Percentiles rank a stretch among this genome's conserved stretches.
Conservation (phyloP, 2,797 vertebrate species). For the Enteromius thamalakanensis region DNA sequence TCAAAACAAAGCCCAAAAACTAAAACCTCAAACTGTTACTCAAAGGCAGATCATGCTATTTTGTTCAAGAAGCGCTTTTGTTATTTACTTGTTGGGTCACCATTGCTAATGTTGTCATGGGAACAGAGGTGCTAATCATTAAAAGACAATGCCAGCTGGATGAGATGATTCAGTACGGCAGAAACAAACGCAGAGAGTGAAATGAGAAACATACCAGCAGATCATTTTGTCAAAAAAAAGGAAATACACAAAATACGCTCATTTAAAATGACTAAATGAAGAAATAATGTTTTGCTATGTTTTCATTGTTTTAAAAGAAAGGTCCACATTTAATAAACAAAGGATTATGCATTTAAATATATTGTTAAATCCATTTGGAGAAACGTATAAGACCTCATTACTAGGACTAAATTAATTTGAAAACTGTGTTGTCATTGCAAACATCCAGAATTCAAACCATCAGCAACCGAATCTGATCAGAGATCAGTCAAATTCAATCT, state of each 20-base stretch:
- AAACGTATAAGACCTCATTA: not conserved
- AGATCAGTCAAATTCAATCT: conserved; percentile 39
- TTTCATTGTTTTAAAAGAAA: not conserved
- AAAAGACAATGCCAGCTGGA: not conserved
- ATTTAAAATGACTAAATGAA: not conserved
- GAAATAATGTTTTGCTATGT: not conserved
- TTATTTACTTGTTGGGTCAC: not conserved
- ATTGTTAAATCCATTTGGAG: not conserved
- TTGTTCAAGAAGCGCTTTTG: not conserved
- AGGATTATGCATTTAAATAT: not conserved
- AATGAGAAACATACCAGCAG: not conserved
- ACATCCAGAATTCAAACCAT: conserved; percentile 7
- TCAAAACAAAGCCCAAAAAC: not conserved
- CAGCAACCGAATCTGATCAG: conserved; percentile 19
- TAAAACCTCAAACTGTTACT: not conserved
- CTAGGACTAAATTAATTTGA: not conserved
- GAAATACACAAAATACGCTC: not conserved
- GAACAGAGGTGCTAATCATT: not conserved
- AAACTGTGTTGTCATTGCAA: conserved; percentile 26
- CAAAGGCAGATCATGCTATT: not conserved
- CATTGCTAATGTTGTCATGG: conserved; percentile 6
- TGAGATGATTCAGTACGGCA: conserved; percentile 5
- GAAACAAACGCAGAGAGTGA: not conserved
- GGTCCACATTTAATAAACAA: not conserved
- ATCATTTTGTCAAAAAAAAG: not conserved